Evolutionary conservation across 2,797 vertebrate genomes (phyloP).

Genomic region (Enteromius trimaculatus): DNA sequence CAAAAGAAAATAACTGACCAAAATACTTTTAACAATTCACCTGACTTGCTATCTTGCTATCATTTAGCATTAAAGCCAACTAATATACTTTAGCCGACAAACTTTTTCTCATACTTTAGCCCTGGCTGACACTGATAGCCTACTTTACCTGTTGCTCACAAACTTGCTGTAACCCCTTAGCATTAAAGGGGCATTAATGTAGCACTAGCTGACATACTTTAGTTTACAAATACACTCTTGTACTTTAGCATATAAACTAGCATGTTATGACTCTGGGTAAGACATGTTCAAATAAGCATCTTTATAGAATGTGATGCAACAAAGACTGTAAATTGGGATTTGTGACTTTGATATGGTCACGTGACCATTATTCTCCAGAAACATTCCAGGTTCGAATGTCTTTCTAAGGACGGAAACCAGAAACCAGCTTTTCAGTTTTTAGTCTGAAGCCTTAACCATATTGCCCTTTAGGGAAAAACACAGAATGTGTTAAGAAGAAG

Average conservation of each 20-base stretch:
- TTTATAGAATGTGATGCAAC: background rate
- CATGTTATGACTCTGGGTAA: background rate
- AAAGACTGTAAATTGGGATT: background rate
- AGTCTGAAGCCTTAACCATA: background rate
- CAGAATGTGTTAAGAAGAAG: slow-evolving; percentile 9
- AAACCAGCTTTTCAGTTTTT: background rate
- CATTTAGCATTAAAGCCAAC: background rate
- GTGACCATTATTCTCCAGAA: background rate
- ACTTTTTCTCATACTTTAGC: background rate
- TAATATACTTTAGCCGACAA: background rate
- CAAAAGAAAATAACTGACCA: background rate
- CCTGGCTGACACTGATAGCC: background rate
- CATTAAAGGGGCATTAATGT: background rate
- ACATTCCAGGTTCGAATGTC: background rate
- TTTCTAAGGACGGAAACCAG: background rate
- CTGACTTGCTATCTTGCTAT: background rate
- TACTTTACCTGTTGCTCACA: background rate
- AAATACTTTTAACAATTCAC: background rate
- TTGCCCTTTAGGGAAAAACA: slow-evolving; percentile 51
- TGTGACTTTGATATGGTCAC: background rate
- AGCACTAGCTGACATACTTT: background rate
- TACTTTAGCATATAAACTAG: background rate
- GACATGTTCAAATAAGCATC: background rate
- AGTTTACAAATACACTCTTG: background rate
- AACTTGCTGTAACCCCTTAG: background rate